Evolutionary conservation across 2,797 vertebrate genomes (phyloP), one percentile per base, ranked within the genome.

Genomic region (Enteromius paludinosus): DNA sequence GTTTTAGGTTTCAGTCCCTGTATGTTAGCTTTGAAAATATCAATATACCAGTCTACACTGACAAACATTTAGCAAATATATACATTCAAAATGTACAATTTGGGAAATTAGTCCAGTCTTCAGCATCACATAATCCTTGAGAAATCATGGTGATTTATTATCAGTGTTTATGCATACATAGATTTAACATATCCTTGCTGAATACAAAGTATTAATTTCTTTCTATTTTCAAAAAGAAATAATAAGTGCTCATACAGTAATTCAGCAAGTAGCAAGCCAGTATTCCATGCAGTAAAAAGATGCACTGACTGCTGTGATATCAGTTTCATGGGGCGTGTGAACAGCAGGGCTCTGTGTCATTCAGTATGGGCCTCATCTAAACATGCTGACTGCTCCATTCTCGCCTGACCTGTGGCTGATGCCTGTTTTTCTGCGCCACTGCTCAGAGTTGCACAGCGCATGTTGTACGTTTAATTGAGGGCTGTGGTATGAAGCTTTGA

Each of bases 391-490:
- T 23, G 45, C 28, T 71, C 14, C 7, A 18, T 33, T 79, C 25
- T 68, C 35, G 4, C 25, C 52, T n/a, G 25, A 7, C 70, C n/a
- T 61, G 20, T 35, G 52, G 11, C 52, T 47, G 28, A 20, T 74
- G 41, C 17, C 23, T 17, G 8, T 61, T 64, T 62, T 43, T 4
- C 38, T 49, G 62, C 28, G 7, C 33, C 61, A 64, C 2, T 33
- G 28, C 28, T 30, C 17, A 43, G 15, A 66, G 75, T 33, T 68
- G 49, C 35, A 64, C 61, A 33, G 61, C 69, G 43, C 77, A 83
- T 45, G 77, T 62, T 83, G n/a, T 78, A 78, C n/a, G 71, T 52
- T 35, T 30, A 76, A 61, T 65, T 59, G 41, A 14, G 12, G 15
- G 68, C 49, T 82, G 41, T 17, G 12, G n/a, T 49, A 49, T n/a